Evolutionary conservation across 2,797 vertebrate species (phyloP), one percentile per base, ranked within the genome.

Genomic region (Mus minutoides): DNA sequence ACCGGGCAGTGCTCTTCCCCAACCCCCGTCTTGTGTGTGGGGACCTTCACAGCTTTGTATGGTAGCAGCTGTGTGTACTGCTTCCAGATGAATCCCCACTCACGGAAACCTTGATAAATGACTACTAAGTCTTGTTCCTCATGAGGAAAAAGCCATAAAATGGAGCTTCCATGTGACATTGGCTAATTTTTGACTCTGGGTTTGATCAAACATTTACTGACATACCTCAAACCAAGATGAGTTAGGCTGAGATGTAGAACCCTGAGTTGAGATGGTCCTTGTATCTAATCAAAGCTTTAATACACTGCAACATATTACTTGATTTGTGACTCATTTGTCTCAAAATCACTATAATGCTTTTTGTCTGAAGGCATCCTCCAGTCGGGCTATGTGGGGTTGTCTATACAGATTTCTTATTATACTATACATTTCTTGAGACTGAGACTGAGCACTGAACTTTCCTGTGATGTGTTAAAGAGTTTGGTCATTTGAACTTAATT

Each of bases 201-300:
- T 88, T n/a, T 87, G 87, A 80, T 80, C 75, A 67, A 95, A 8
- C 46, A 49, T 75, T 95, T 88, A 37, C 31, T 73, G 37, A 91
- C 43, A 92, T 92, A 58, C 37, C 95, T 54, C 92, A 80, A 91
- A 92, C 26, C 75, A 89, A 89, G 85, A 76, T 80, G 82, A 91
- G 56, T 78, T 87, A 64, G 29, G 11, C 58, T 75, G 5, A 24
- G 12, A 67, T 78, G 54, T 88, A 29, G 90, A 96, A 16, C 77
- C 85, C 34, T 86, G 21, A 10, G 34, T 90, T 83, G 56, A 76
- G 90, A 40, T 54, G 26, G 21, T 95, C 60, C 71, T 96, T 43
- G 46, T 13, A 19, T 79, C 62, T 56, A 94, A 96, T 52, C 64
- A 89, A 91, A 94, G 80, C 67, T 16, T 82, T 52, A 11, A 80